Percentiles rank a stretch among this genome's conserved stretches.
Conservation (phyloP, 1,140 invertebrate species). For the Anadara kagoshimensis region DNA sequence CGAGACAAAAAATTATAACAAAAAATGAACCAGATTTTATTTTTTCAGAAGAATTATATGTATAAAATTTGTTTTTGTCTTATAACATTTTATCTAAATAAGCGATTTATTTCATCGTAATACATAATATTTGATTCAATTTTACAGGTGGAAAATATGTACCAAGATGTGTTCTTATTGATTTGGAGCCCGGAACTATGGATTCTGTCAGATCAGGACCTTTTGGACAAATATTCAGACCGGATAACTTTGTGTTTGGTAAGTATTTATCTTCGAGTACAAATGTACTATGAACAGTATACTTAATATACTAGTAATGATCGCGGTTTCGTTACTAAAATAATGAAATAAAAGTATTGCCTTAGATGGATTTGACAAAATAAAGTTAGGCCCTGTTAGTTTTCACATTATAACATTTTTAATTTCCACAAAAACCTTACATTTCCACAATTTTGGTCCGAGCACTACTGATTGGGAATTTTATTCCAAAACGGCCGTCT, state of each 20-base stretch:
- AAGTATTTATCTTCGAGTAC: slow-evolving; percentile 76
- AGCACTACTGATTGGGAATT: no score
- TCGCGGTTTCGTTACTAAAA: not conserved
- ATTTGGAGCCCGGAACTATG: slow-evolving; percentile 87
- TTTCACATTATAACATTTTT: not conserved
- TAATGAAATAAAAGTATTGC: not conserved
- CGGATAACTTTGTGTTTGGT: slow-evolving; percentile 90
- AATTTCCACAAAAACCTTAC: no score
- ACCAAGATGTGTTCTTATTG: slow-evolving; percentile 84
- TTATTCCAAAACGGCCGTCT: no score
- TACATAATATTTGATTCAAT: not conserved
- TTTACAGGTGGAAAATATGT: slow-evolving; percentile 79
- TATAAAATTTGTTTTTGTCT: not conserved
- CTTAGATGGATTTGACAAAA: not conserved
- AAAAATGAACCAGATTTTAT: not conserved
- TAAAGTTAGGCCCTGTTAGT: not conserved
- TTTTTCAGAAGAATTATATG: not conserved
- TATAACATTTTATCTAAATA: not conserved
- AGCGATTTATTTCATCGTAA: not conserved
- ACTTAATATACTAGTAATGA: not conserved
- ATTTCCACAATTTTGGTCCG: no score
- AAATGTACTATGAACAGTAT: not conserved
- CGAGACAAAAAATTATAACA: not conserved
- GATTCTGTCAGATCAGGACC: slow-evolving; percentile 92
- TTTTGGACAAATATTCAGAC: slow-evolving; percentile 87